Base-by-base conservation (phyloP, 2,113 vertebrate genomes). In the Rafetus swinhoei region DNA sequence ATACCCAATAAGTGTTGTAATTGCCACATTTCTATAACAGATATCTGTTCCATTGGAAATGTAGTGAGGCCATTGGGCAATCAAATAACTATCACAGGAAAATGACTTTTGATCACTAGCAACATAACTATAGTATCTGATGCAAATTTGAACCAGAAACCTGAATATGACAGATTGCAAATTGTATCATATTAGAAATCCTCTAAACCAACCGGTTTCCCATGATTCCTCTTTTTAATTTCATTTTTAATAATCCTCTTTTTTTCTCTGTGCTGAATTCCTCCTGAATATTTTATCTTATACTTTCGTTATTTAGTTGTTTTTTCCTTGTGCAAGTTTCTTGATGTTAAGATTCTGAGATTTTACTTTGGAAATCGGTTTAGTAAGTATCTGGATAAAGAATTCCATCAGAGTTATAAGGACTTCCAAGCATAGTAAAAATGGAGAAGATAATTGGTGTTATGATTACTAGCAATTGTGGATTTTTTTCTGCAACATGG, bases 131-230 rank as follows among this genome's bases (percentile, higher is more conserved):
- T 60, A 25, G 24, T 60, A 60, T 60, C 88, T 93, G 4, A 86
- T 90, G 57, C 95, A 91, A 90, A 89, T 94, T 72, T 87, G 59
- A 90, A 84, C 21, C 32, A 82, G 50, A 83, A 87, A 69, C 11
- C 87, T 94, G 32, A 69, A 69, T 69, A 69, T 69, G 65, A 69
- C 32, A 69, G 65, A 69, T 9, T n/a, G 16, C 14, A 69, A 69
- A 69, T 69, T 69, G 16, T n/a, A 69, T 69, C 65, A n/a, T 69
- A 69, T n/a, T 69, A n/a, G 7, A 8, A 69, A n/a, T 18, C 62
- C 15, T 60, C 25, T 60, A 60, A 60, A 60, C 59, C 59, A 60
- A 27, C 25, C 27, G 59, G 11, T 60, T 60, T 21, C 81, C 32
- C 80, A 90, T 10, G 4, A 54, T 77, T 86, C 83, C 84, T 39